Conservation (phyloP, 2,113 vertebrate genomes). For the Illadopsis cleaveri region DNA sequence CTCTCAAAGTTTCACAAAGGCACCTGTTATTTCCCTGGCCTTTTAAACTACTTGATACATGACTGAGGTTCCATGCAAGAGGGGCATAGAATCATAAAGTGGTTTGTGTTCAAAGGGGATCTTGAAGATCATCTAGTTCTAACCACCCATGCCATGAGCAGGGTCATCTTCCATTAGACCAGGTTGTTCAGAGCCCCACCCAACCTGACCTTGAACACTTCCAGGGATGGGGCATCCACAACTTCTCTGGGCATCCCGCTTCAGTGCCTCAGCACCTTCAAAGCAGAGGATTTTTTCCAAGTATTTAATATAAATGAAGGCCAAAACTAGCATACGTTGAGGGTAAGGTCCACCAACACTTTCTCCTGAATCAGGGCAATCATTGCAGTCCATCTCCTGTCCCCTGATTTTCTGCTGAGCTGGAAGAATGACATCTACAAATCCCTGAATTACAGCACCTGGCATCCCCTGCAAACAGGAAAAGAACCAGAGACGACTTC, state of each 20-base stretch:
- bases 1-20: not conserved
- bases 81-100: not conserved
- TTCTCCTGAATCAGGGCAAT: not conserved
- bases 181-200: not conserved
- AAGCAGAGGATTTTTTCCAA: not conserved
- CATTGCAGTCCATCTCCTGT: not conserved
- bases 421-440: not conserved
- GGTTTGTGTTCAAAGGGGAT: not conserved
- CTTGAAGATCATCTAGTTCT: not conserved
- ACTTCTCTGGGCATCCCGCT: not conserved
- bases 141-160: not conserved
- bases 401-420: not conserved
- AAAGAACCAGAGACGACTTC: not conserved
- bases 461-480: not conserved
- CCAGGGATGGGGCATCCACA: not conserved
- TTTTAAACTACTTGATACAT: fast-evolving
- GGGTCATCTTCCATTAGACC: not conserved
- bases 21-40: fast-evolving
- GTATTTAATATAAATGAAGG: not conserved
- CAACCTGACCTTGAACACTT: not conserved
- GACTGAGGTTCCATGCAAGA: not conserved
- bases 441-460: no score
- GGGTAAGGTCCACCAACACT: no score
- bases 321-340: not conserved
- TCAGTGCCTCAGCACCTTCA: not conserved